phyloP scores from a whole-genome alignment of 2,797 vertebrate species.

The Pipistrellus pipistrellus region DNA sequence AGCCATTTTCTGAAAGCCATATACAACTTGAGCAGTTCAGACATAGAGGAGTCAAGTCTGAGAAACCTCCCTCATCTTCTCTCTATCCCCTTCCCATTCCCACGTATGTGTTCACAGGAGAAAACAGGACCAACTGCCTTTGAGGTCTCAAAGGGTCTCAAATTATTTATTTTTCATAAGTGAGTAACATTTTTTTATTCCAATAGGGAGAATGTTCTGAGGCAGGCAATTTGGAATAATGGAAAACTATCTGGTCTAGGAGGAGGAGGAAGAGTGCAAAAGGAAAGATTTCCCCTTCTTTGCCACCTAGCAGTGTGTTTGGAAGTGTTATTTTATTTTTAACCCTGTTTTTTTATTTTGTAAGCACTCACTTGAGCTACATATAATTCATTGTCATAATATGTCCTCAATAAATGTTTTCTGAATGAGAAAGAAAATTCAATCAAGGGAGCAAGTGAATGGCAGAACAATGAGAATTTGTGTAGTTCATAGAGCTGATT shows the following conservation, averaged over 20 bases:
- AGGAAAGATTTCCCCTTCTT: neutral
- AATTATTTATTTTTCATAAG: slow-evolving; percentile 69
- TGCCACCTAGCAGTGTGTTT: neutral
- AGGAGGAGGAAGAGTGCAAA: neutral
- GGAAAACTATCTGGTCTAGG: neutral
- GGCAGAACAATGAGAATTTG: slow-evolving; percentile 21
- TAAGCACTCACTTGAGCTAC: slow-evolving; percentile 13
- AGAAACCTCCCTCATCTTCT: slow-evolving; percentile 13
- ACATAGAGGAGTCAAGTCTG: neutral
- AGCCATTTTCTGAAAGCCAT: slow-evolving; percentile 62
- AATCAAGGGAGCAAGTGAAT: neutral
- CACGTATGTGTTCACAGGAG: neutral
- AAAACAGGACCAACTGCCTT: slow-evolving; percentile 63
- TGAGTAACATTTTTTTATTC: slow-evolving; percentile 73
- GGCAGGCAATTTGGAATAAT: neutral
- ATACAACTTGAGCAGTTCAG: neutral
- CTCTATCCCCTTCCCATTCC: neutral
- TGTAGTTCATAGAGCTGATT: slow-evolving; percentile 3
- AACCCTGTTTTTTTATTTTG: slow-evolving; percentile 59
- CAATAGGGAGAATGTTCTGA: neutral
- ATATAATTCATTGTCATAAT: slow-evolving; percentile 10
- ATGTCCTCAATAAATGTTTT: slow-evolving; percentile 9
- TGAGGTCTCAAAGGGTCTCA: slow-evolving; percentile 22
- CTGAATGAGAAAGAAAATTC: neutral
- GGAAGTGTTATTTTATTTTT: slow-evolving; percentile 32